These are phyloP conservation scores for Heliopora coerulea DNA, from an alignment of 92 coral and sea anemone species.

Conservation along the genomic window DNA sequence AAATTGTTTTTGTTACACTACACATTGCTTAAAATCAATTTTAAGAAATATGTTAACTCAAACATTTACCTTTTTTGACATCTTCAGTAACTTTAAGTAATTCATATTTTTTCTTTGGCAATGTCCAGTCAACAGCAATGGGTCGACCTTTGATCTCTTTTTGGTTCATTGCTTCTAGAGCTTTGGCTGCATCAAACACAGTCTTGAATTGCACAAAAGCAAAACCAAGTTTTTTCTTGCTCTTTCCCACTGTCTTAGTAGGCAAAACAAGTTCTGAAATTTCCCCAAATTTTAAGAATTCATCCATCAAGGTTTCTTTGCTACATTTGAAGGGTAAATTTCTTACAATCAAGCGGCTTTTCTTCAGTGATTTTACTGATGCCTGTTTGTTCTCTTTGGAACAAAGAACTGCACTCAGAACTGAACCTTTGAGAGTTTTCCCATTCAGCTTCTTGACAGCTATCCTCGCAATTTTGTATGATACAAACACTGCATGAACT, in stretches of 20 bases:
- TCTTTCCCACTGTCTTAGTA: constrained; percentile 58
- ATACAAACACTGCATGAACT: constrained; percentile 62
- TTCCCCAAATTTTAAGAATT: constrained; percentile 74
- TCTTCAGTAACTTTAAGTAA: constrained; percentile 43
- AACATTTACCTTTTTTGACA: background rate
- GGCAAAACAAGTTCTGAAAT: constrained; percentile 68
- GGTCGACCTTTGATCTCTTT: constrained; percentile 84
- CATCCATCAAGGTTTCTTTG: constrained; percentile 59
- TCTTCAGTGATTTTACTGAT: constrained; percentile 59
- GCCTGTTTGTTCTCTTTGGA: constrained; percentile 67
- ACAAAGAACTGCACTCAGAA: constrained; percentile 57
- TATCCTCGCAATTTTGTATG: constrained; percentile 70
- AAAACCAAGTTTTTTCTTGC: constrained; percentile 72
- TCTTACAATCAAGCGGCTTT: constrained; percentile 79
- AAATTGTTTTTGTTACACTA: too few species aligned
- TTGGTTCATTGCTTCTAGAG: constrained; percentile 72
- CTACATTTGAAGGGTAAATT: constrained; percentile 86
- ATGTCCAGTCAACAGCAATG: constrained; percentile 92
- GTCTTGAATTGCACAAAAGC: constrained; percentile 89
- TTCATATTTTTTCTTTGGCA: constrained; percentile 65
- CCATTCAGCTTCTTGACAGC: constrained; percentile 65
- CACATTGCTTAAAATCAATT: too few species aligned
- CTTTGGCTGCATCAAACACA: constrained; percentile 90
- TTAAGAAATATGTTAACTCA: background rate
- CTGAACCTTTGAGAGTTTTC: constrained; percentile 64